Percentiles rank a stretch among this genome's conserved stretches.
phyloP scores from a whole-genome alignment of 2,113 vertebrate genomes.

The Eudyptes chrysolophus region DNA sequence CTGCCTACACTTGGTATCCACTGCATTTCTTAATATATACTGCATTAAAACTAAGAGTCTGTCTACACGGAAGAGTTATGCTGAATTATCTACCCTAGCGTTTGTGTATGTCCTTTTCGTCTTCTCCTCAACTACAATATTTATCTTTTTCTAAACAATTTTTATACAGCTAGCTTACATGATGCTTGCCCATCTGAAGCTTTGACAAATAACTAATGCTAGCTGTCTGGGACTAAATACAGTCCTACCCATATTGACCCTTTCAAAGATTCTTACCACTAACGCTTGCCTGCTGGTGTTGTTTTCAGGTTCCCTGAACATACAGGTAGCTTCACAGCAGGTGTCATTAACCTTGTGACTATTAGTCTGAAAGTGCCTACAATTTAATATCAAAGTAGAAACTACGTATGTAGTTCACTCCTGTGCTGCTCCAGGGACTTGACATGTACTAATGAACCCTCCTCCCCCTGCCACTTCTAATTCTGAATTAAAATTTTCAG shows the following conservation, averaged over 20 bases:
- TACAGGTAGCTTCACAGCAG: not conserved
- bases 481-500: not conserved
- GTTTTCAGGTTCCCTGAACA: not conserved
- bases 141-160: not conserved
- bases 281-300: not conserved
- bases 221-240: not conserved
- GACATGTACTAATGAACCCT: not conserved
- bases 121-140: not conserved
- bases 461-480: not conserved
- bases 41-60: not conserved
- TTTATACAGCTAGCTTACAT: not conserved
- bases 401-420: not conserved
- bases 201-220: not conserved
- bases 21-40: not conserved
- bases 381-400: not conserved
- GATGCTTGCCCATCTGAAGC: not conserved
- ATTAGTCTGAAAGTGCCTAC: not conserved
- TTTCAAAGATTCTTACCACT: not conserved
- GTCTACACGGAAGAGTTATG: not conserved
- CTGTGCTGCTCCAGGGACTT: not conserved
- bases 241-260: not conserved
- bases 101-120: not conserved
- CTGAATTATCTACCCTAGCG: not conserved
- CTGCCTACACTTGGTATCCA: not conserved
- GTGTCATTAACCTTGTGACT: not conserved